Percentiles rank a stretch among this genome's conserved stretches.
These are phyloP conservation scores for Macrocentrus cingulum DNA, from an alignment of 1,140 invertebrate genomes.

Conservation along the genomic window DNA sequence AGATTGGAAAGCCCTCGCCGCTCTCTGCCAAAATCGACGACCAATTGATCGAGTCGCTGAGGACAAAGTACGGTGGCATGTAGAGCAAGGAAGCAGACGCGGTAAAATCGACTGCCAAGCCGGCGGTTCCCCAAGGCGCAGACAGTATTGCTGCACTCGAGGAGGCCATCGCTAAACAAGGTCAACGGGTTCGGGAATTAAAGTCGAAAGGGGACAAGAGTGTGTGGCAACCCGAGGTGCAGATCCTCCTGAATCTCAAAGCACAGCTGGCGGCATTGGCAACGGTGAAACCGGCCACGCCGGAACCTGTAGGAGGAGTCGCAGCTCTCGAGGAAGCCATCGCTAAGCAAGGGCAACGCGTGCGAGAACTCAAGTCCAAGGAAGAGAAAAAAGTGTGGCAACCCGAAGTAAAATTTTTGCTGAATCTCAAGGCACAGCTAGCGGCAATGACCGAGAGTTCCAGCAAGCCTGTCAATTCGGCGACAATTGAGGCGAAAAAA, in stretches of 20 bases:
- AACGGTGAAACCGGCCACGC: background rate
- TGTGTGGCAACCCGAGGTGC: conserved; percentile 72
- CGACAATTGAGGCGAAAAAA: too few relatives aligned
- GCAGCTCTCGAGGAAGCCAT: conserved; percentile 49
- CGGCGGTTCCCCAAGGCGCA: background rate
- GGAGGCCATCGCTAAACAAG: conserved; percentile 61
- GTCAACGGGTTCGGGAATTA: conserved; percentile 69
- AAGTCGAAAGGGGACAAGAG: conserved; percentile 73
- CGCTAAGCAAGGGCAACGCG: conserved; percentile 66
- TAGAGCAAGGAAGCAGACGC: conserved; percentile 50
- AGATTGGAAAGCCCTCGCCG: conserved; percentile 84
- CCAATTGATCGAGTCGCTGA: conserved; percentile 70
- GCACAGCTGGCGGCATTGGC: conserved; percentile 63
- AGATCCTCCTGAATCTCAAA: conserved; percentile 74
- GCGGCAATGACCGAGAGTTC: conserved; percentile 55
- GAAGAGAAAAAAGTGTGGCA: conserved; percentile 73
- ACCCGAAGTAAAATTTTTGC: conserved; percentile 70
- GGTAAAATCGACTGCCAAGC: too few relatives aligned
- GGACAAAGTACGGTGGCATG: conserved; percentile 74
- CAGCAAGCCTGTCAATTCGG: conserved; percentile 25
- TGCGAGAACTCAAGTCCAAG: conserved; percentile 71
- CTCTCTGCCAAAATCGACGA: conserved; percentile 87
- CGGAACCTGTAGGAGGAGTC: background rate
- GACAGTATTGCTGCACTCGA: conserved; percentile 41
- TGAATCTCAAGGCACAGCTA: conserved; percentile 75